These are phyloP conservation scores for Recurvirostra avosetta DNA, from an alignment of 2,113 vertebrate species.

Conservation along the genomic window DNA sequence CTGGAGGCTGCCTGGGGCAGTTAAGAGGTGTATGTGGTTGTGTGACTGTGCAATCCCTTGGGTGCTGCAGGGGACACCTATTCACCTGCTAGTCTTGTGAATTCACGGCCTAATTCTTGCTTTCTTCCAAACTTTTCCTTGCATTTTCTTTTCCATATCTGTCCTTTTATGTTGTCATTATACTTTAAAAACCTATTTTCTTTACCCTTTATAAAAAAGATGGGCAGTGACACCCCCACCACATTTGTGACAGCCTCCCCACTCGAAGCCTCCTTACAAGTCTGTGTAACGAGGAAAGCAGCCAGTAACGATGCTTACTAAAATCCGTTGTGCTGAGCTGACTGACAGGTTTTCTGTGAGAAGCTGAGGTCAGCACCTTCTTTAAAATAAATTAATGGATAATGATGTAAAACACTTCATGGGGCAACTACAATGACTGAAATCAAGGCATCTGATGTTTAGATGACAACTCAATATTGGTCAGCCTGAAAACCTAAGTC, in stretches of 20 bases:
- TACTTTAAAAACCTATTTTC: not conserved
- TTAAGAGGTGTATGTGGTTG: not conserved
- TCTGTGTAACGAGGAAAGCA: not conserved
- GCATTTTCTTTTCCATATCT: not conserved
- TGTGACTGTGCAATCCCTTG: not conserved
- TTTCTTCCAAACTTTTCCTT: not conserved
- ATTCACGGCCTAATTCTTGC: not conserved
- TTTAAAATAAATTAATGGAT: not conserved
- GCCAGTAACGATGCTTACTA: not conserved
- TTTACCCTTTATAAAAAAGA: not conserved
- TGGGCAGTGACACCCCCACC: accelerated
- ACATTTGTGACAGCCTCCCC: not conserved
- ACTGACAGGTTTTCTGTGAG: not conserved
- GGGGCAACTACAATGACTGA: not conserved
- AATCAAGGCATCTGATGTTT: not conserved
- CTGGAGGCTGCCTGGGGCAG: not conserved
- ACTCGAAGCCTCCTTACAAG: not conserved
- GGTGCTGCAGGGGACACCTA: not conserved
- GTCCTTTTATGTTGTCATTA: not conserved
- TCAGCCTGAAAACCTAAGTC: not conserved
- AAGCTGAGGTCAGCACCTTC: not conserved
- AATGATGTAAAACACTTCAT: not conserved
- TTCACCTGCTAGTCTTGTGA: not conserved
- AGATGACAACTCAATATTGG: not conserved
- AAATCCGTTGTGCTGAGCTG: not conserved